phyloP scores from a whole-genome alignment of 1,140 invertebrate genomes.

The Dendroctonus ponderosae region DNA sequence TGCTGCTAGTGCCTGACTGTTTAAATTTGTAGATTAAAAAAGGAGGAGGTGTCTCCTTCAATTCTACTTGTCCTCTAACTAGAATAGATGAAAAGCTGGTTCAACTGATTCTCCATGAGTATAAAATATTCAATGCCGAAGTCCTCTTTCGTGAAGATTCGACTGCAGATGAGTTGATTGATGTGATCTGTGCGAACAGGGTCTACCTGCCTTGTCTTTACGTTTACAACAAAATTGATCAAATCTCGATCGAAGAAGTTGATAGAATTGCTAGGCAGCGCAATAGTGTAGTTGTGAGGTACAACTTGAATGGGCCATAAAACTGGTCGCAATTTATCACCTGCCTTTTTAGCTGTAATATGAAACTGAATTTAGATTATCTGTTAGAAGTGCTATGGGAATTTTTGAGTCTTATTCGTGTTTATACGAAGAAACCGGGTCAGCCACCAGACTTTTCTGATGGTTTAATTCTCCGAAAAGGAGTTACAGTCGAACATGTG shows the following conservation, averaged over 20 bases:
- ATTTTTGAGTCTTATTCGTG: constrained; percentile 87
- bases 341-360: constrained; percentile 81
- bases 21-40: constrained; percentile 75
- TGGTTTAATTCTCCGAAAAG: constrained; percentile 88
- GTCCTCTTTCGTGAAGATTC: constrained; percentile 96
- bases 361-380: constrained; percentile 98
- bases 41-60: constrained; percentile 98
- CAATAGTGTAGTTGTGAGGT: constrained; percentile 94
- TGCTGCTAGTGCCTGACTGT: not conserved
- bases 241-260: constrained; percentile 98
- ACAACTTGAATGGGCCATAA: constrained; percentile 30
- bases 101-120: constrained; percentile 97
- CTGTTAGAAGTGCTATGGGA: constrained; percentile 93
- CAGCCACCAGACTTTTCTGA: constrained; percentile 94
- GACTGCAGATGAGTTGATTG: constrained; percentile 94
- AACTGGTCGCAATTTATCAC: not conserved
- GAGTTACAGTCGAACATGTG: constrained; percentile 93
- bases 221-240: constrained; percentile 99
- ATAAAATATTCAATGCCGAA: constrained; percentile 99
- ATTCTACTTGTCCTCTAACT: constrained; percentile 90
- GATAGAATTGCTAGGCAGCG: constrained; percentile 89
- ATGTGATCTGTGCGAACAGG: constrained; percentile 97
- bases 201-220: constrained; percentile 97
- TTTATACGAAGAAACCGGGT: constrained; percentile 99
- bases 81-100: constrained; percentile 97